Evolutionary conservation across 2,888 invertebrate species (phyloP), one percentile per base, ranked within the genome.

Genomic region (Drosophila anceps): DNA sequence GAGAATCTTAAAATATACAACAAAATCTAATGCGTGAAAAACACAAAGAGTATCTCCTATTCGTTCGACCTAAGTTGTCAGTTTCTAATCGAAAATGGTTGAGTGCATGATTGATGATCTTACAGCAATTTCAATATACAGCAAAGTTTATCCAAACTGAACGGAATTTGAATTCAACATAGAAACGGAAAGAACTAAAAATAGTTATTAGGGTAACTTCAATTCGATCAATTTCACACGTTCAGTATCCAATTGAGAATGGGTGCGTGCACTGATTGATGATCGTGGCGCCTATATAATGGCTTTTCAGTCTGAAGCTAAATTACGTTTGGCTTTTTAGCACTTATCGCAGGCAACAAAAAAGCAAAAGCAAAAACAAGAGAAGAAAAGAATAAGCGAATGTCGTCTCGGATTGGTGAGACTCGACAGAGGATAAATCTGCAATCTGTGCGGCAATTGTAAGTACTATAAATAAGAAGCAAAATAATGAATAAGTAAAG

Each of bases 291-390:
- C 79, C 81, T 55, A 46, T 74, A 69, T 69, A 70, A 78, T 74
- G 43, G 62, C n/a, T 53, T 69, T 65, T 70, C 67, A 55, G 58
- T 69, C 60, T 64, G 60, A 77, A 60, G 9, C 48, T 60, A 60
- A 73, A 79, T 70, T 63, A 69, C 79, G 57, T 82, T 84, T 79
- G 79, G 76, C 68, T 79, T 75, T 81, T 82, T 67, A 73, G 65
- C 65, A 70, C 62, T 79, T 79, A 76, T 50, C 58, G 53, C 53
- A 13, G 37, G 31, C 59, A 70, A 64, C 50, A 31, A 0, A 31
- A 0, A 31, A 29, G 31, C 18, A n/a, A n/a, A n/a, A n/a, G 24
- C 24, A 44, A 9, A 15, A 29, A 15, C 27, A n/a, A 44, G 50
- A 51, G 64, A 48, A 33, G 13, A 24, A 24, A 37, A 27, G 15